Evolutionary conservation across 2,113 vertebrate genomes (phyloP).

Genomic region (Scortum barcoo): DNA sequence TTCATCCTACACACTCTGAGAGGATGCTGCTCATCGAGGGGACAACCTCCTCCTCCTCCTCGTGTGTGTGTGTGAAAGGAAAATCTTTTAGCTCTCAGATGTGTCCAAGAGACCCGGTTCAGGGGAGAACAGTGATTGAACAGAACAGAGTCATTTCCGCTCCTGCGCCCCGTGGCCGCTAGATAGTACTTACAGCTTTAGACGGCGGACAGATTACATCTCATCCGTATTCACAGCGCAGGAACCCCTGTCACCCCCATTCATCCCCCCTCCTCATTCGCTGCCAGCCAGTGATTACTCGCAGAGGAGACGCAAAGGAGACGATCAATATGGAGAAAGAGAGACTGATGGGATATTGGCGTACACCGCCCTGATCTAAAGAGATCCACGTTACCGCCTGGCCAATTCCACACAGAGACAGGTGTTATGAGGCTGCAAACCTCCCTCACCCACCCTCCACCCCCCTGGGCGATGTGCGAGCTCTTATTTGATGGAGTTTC

Average conservation of each 20-base stretch:
- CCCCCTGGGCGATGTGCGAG: not conserved
- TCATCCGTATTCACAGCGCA: slow-evolving; percentile 71
- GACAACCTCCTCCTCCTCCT: not conserved
- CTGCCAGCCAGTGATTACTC: slow-evolving; percentile 73
- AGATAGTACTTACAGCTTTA: slow-evolving; percentile 65
- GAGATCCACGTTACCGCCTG: slow-evolving; percentile 50
- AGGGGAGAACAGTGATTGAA: slow-evolving; percentile 61
- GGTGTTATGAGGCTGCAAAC: slow-evolving; percentile 8
- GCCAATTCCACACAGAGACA: slow-evolving; percentile 44
- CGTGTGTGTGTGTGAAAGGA: slow-evolving; percentile 27
- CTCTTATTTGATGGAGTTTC: slow-evolving; percentile 32
- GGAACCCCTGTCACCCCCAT: slow-evolving; percentile 56
- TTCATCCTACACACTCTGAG: not conserved
- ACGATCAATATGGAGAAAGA: slow-evolving; percentile 72
- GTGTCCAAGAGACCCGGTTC: slow-evolving; percentile 26
- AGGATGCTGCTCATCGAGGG: slow-evolving; percentile 10
- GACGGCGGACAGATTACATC: slow-evolving; percentile 70
- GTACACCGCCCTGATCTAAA: slow-evolving; percentile 51
- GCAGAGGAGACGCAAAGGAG: slow-evolving; percentile 25
- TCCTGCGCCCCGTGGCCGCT: slow-evolving; percentile 21
- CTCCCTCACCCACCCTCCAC: too few relatives aligned
- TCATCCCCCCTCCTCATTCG: too few relatives aligned
- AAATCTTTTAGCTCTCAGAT: slow-evolving; percentile 25
- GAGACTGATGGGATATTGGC: slow-evolving; percentile 60
- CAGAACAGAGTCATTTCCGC: slow-evolving; percentile 69